phyloP scores from a whole-genome alignment of 2,888 invertebrate genomes.

The Sialis lutaria region DNA sequence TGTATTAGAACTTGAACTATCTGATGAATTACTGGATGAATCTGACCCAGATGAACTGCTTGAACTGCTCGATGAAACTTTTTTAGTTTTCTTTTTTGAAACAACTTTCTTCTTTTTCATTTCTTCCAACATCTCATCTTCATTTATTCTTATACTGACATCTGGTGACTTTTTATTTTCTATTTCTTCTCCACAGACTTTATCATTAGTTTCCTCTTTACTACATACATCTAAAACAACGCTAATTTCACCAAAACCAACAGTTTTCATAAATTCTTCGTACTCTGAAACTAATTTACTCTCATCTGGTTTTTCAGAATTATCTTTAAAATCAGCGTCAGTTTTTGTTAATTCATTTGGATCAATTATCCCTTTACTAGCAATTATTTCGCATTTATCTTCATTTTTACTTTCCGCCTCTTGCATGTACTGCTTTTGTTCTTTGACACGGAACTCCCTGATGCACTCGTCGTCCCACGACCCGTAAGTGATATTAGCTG shows the following conservation, averaged over 20 bases:
- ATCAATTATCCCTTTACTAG: not conserved
- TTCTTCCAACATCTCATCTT: constrained; percentile 3
- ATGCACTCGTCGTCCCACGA: not conserved
- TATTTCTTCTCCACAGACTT: not conserved
- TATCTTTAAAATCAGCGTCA: not conserved
- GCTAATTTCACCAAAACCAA: constrained; percentile 19
- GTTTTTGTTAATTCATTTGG: not conserved
- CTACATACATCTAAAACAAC: constrained; percentile 1
- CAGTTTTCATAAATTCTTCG: constrained; percentile 39
- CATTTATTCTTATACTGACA: constrained; percentile 2
- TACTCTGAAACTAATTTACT: constrained; percentile 29
- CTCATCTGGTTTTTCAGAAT: constrained; percentile 1
- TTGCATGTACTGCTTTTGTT: not conserved
- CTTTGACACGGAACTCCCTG: not conserved
- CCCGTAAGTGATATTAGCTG: too few species aligned
- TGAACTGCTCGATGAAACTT: constrained; percentile 1
- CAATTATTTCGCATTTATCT: constrained; percentile 1
- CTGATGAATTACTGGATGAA: constrained; percentile 9
- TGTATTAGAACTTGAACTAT: constrained; percentile 10
- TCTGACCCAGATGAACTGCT: constrained; percentile 11
- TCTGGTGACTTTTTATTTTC: constrained; percentile 1
- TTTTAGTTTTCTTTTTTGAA: not conserved
- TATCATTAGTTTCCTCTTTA: constrained; percentile 1
- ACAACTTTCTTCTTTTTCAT: not conserved
- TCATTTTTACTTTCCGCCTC: constrained; percentile 5